A percentile compares a stretch with the other conserved stretches of the same genome.
These are phyloP conservation scores for Beaufortia kweichowensis DNA, from an alignment of 2,113 vertebrate species.

Conservation along the genomic window DNA sequence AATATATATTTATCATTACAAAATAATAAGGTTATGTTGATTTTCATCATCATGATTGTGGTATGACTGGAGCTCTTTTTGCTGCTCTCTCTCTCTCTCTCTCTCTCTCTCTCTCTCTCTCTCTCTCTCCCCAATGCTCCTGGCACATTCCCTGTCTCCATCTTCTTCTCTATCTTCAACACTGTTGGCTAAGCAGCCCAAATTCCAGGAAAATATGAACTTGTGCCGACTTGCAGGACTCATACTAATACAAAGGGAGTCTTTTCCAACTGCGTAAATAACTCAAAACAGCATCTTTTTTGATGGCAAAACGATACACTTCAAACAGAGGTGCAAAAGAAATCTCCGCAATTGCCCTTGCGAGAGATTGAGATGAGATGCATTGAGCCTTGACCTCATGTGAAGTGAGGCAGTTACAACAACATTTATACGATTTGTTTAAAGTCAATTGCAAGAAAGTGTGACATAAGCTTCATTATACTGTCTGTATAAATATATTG, in stretches of 20 bases:
- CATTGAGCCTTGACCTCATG: conserved; percentile 27
- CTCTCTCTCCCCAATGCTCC: conserved; percentile 45
- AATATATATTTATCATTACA: too few relatives aligned
- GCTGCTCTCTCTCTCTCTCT: background rate
- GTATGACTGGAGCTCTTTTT: background rate
- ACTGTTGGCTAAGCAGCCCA: conserved; percentile 60
- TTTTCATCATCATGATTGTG: too few relatives aligned
- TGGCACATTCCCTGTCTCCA: conserved; percentile 59
- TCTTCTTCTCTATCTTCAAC: conserved; percentile 59
- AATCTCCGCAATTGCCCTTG: conserved; percentile 26
- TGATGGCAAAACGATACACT: conserved; percentile 48
- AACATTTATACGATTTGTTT: conserved; percentile 44
- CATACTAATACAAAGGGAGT: conserved; percentile 64
- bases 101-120: conserved; percentile 14
- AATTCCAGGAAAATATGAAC: conserved; percentile 77
- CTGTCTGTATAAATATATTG: conserved; percentile 44
- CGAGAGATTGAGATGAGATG: conserved; percentile 30
- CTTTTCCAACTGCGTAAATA: conserved; percentile 66
- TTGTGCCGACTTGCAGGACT: conserved; percentile 73
- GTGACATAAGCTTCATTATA: conserved; percentile 45
- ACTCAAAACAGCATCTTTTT: conserved; percentile 66
- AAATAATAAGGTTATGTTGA: too few relatives aligned
- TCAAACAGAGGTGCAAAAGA: conserved; percentile 28
- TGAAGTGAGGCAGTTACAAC: conserved; percentile 45
- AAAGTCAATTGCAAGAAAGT: conserved; percentile 43